Percentiles rank a stretch among this genome's conserved stretches.
Conservation (phyloP, 2,888 invertebrate genomes). For the Ypsolopha sequella region DNA sequence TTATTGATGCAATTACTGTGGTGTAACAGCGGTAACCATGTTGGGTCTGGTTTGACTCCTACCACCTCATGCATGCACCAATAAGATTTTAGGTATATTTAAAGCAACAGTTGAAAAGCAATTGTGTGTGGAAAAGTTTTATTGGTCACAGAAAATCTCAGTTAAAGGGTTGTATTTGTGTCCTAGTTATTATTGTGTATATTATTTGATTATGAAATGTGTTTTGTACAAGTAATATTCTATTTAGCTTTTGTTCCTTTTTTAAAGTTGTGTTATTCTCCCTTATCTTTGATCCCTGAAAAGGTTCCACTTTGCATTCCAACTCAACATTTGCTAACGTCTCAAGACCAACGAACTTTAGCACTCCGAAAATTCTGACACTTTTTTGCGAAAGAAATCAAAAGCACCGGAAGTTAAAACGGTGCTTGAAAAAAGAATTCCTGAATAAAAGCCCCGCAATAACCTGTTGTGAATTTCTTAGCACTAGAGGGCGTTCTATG, state of each 20-base stretch:
- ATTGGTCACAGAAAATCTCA: too few species aligned
- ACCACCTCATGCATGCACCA: too few species aligned
- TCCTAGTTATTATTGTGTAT: too few species aligned
- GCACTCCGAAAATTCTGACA: neutral
- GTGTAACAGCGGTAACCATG: too few species aligned
- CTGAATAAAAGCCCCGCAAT: conserved; percentile 30
- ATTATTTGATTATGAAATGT: too few species aligned
- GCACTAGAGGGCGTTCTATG: neutral
- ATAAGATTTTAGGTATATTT: too few species aligned
- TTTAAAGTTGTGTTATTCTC: neutral
- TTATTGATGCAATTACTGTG: neutral
- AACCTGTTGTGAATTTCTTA: conserved; percentile 19
- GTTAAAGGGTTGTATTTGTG: too few species aligned
- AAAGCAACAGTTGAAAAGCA: too few species aligned
- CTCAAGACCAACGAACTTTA: neutral
- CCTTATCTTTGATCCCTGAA: neutral
- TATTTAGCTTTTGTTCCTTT: too few species aligned
- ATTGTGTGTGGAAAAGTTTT: too few species aligned
- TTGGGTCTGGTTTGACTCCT: too few species aligned
- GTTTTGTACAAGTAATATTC: too few species aligned
- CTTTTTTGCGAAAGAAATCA: conserved; percentile 1
- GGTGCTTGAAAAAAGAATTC: conserved; percentile 17
- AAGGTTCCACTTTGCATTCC: neutral
- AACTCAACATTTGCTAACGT: neutral
- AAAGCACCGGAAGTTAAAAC: conserved; percentile 7